Percentiles rank a stretch among this genome's conserved stretches.
phyloP scores from a whole-genome alignment of 2,113 vertebrate species.

The Muntiacus reevesi region DNA sequence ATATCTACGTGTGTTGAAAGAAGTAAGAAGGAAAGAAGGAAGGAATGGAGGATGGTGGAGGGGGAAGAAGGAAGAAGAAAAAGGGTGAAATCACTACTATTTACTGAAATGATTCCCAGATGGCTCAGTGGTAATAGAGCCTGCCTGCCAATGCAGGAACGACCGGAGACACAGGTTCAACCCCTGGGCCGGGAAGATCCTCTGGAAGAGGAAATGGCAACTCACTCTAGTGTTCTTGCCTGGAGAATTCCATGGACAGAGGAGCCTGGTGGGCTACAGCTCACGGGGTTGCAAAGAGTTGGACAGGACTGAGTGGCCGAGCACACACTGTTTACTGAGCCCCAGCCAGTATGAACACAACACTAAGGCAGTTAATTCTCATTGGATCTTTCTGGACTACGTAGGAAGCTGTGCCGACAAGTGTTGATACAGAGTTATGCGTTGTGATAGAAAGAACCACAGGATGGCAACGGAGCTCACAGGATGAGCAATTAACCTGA shows the following conservation, averaged over 20 bases:
- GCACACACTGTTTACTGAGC: neutral
- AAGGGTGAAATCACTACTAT: neutral
- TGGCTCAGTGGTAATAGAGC: neutral
- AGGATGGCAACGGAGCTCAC: neutral
- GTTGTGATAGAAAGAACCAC: neutral
- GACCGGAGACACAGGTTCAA: neutral
- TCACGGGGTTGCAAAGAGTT: fast-evolving
- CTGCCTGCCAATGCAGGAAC: neutral
- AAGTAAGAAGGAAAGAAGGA: neutral
- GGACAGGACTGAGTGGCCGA: fast-evolving
- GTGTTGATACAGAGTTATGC: fast-evolving
- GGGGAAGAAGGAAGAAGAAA: neutral
- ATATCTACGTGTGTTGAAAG: neutral
- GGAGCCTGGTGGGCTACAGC: neutral
- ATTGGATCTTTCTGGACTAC: neutral
- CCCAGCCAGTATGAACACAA: neutral
- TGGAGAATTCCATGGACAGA: neutral
- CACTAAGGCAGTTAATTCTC: neutral
- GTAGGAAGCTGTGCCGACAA: neutral
- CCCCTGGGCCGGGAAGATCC: neutral
- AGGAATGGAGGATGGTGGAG: neutral
- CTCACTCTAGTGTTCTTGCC: neutral
- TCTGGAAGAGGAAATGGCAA: neutral
- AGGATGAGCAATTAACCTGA: too few species aligned
- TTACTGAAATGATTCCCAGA: neutral